phyloP scores from a whole-genome alignment of 2,888 invertebrate genomes.

The Apeira syringaria region DNA sequence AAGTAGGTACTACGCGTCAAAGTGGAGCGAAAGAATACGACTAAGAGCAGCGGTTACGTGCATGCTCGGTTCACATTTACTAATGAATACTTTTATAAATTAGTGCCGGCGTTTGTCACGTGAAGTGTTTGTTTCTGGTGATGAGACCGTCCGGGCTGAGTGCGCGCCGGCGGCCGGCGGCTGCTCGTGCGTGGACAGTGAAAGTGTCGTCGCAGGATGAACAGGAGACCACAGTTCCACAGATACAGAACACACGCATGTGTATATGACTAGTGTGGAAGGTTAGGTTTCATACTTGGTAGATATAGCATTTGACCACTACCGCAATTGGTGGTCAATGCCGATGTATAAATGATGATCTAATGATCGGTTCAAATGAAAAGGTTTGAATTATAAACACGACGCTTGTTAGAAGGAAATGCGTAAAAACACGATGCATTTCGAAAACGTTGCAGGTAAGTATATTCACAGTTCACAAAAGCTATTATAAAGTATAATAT shows the following conservation, averaged over 20 bases:
- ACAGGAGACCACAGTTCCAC: too few relatives aligned
- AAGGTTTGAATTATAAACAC: too few relatives aligned
- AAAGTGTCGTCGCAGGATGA: slow-evolving; percentile 22
- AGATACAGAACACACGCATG: neutral
- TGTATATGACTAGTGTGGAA: slow-evolving; percentile 5
- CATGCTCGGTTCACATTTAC: slow-evolving; percentile 19
- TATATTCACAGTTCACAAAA: slow-evolving; percentile 16
- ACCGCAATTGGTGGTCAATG: too few relatives aligned
- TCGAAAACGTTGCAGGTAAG: neutral
- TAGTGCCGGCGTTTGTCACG: slow-evolving; percentile 3
- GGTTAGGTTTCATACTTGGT: too few relatives aligned
- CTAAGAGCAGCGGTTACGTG: slow-evolving; percentile 16
- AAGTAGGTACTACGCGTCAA: slow-evolving; percentile 8
- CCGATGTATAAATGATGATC: too few relatives aligned
- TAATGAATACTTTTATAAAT: slow-evolving; percentile 11
- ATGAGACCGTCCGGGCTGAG: slow-evolving; percentile 11
- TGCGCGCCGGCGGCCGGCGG: too few relatives aligned
- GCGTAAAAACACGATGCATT: neutral
- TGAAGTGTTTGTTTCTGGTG: slow-evolving; percentile 7
- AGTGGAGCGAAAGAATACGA: slow-evolving; percentile 11
- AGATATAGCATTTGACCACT: too few relatives aligned
- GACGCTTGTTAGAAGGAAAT: too few relatives aligned
- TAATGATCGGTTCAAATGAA: too few relatives aligned
- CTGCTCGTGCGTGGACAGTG: slow-evolving; percentile 23
- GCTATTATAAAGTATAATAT: slow-evolving; percentile 7